These are phyloP conservation scores for Chiroxiphia lanceolata DNA, from an alignment of 2,797 vertebrate genomes.

Conservation along the genomic window DNA sequence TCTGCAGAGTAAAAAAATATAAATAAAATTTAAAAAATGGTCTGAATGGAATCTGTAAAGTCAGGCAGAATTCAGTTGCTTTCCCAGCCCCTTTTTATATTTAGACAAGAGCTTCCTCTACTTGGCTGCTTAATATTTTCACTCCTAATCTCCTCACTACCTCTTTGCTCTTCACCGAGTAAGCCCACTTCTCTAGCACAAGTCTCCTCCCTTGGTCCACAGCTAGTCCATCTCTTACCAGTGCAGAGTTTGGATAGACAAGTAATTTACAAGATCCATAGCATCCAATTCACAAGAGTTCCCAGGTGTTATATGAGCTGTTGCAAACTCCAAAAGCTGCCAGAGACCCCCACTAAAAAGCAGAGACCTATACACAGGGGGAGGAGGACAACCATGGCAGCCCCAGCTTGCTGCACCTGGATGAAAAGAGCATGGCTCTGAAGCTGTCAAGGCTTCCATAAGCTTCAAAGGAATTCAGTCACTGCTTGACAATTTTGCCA, in stretches of 20 bases:
- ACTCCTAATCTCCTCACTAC: background rate
- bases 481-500: background rate
- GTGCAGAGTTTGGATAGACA: background rate
- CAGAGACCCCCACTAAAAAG: background rate
- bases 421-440: background rate
- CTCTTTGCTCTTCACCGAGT: background rate
- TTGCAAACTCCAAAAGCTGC: background rate
- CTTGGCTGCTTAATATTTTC: background rate
- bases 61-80: background rate
- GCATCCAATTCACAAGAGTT: background rate
- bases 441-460: background rate
- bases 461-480: background rate
- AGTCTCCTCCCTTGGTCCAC: background rate
- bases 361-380: background rate
- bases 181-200: background rate
- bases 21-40: fast-evolving
- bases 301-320: background rate
- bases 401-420: background rate
- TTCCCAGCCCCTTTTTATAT: background rate
- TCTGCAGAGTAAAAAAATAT: background rate
- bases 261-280: background rate
- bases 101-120: background rate
- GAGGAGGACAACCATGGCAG: background rate
- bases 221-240: background rate
- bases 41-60: background rate